phyloP scores from a whole-genome alignment of 2,888 invertebrate species.

The Alentia gelatinosa region DNA sequence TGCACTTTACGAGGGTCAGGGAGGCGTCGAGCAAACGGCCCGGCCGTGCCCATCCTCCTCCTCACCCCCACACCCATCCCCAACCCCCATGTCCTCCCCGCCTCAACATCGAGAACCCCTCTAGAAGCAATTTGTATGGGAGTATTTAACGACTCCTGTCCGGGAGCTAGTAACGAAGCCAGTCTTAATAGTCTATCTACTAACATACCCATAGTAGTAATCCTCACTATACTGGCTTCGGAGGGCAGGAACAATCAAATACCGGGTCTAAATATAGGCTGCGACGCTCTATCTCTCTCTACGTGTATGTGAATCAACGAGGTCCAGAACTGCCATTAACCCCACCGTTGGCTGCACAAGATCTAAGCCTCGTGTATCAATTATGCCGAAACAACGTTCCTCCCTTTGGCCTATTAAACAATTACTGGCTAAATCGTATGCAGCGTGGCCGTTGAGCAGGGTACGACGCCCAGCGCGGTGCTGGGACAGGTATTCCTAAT shows the following conservation, averaged over 20 bases:
- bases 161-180: background rate
- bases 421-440: conserved; percentile 20
- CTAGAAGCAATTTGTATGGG: background rate
- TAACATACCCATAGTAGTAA: background rate
- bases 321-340: background rate
- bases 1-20: conserved; percentile 20
- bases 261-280: too few relatives aligned
- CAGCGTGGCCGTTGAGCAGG: background rate
- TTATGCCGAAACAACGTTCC: conserved; percentile 31
- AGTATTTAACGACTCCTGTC: background rate
- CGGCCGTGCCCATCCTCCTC: background rate
- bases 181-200: background rate
- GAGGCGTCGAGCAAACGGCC: background rate
- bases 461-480: background rate
- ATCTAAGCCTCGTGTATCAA: conserved; percentile 14
- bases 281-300: too few relatives aligned
- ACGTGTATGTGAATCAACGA: background rate
- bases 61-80: background rate
- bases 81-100: background rate
- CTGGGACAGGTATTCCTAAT: background rate
- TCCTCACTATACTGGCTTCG: background rate
- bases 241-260: background rate
- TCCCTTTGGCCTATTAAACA: conserved; percentile 34
- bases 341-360: background rate
- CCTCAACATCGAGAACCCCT: background rate